Percentiles rank a stretch among this genome's conserved stretches.
phyloP scores from a whole-genome alignment of 2,888 invertebrate genomes.

The Chirona hameri region DNA sequence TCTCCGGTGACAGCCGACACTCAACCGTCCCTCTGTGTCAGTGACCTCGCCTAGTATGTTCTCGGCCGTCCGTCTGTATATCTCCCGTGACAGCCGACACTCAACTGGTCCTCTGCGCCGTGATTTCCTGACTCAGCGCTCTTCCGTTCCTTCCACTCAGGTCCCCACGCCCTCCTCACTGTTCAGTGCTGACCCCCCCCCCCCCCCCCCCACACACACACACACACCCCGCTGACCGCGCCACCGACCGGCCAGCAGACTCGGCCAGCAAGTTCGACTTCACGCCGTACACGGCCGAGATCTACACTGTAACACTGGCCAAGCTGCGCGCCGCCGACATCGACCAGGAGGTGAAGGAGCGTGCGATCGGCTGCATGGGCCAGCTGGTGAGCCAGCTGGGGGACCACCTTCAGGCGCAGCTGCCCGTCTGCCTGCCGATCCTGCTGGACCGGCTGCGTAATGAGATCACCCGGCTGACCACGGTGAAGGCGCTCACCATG shows the following conservation, averaged over 20 bases:
- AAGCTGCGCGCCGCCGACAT: conserved; percentile 91
- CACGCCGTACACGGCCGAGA: conserved; percentile 65
- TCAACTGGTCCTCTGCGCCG: no score
- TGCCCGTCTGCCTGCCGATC: conserved; percentile 83
- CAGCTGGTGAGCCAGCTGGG: conserved; percentile 90
- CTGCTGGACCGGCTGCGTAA: conserved; percentile 92
- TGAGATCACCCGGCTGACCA: conserved; percentile 93
- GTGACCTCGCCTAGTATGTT: no score
- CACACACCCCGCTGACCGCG: background rate
- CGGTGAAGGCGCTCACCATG: conserved; percentile 92
- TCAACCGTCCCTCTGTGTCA: no score
- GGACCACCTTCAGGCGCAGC: conserved; percentile 71
- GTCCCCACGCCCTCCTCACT: no score
- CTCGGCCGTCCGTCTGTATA: no score
- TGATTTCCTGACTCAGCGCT: no score
- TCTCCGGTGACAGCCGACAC: no score
- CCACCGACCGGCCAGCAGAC: background rate
- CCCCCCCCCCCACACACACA: background rate
- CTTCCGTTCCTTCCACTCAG: no score
- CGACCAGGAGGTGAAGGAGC: conserved; percentile 98
- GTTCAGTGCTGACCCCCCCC: no score
- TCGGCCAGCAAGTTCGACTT: conserved; percentile 58
- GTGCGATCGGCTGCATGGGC: conserved; percentile 95
- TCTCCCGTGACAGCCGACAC: no score
- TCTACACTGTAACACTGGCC: conserved; percentile 77